phyloP scores from a whole-genome alignment of 2,888 invertebrate species.

The Drosophila pegasa region DNA sequence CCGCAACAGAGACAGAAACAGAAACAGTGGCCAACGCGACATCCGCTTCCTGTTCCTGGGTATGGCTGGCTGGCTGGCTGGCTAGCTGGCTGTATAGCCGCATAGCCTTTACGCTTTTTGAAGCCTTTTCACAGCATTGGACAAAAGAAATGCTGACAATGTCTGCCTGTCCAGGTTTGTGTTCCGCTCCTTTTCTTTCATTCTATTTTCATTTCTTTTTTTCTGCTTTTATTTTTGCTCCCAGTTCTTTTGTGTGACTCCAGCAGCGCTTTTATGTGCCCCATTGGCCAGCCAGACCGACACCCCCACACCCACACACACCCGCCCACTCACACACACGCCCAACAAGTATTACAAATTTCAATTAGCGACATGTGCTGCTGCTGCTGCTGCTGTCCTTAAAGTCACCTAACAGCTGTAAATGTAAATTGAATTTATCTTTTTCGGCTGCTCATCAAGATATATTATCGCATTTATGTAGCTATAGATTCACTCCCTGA shows the following conservation, averaged over 20 bases:
- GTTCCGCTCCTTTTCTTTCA: slow-evolving; percentile 59
- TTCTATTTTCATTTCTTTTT: slow-evolving; percentile 23
- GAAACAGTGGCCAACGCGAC: slow-evolving; percentile 78
- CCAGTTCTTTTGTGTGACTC: slow-evolving; percentile 38
- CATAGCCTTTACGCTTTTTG: slow-evolving; percentile 63
- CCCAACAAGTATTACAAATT: slow-evolving; percentile 66
- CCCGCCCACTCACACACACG: slow-evolving; percentile 3
- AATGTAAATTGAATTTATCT: slow-evolving; percentile 34
- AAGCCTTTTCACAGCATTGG: slow-evolving; percentile 74
- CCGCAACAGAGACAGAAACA: slow-evolving; percentile 34
- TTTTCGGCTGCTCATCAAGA: slow-evolving; percentile 10
- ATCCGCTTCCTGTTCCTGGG: slow-evolving; percentile 74
- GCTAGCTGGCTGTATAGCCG: slow-evolving; percentile 25
- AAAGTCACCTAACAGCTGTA: slow-evolving; percentile 34
- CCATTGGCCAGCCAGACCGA: slow-evolving; percentile 59
- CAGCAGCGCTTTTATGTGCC: slow-evolving; percentile 56
- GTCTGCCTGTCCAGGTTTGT: slow-evolving; percentile 62
- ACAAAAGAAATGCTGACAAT: slow-evolving; percentile 76
- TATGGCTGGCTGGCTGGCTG: slow-evolving; percentile 44
- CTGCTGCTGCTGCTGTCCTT: slow-evolving; percentile 23
- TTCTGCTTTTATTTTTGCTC: slow-evolving; percentile 1
- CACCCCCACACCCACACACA: slow-evolving; percentile 21
- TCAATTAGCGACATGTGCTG: slow-evolving; percentile 66
- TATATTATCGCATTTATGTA: not conserved
- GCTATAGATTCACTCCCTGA: not conserved